phyloP scores from a whole-genome alignment of 1,140 invertebrate species.

The Calycopis cecrops region DNA sequence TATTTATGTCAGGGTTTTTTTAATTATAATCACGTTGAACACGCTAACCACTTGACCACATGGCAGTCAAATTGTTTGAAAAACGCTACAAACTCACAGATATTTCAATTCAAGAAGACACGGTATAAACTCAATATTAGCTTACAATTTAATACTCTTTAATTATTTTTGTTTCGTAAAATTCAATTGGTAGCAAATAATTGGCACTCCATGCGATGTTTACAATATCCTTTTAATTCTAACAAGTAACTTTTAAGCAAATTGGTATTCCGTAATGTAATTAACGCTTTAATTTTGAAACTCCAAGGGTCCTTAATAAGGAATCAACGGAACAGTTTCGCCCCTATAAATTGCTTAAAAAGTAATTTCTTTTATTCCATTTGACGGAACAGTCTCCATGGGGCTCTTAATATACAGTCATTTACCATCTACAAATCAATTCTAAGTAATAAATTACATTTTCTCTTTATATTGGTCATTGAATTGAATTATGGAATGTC shows the following conservation, averaged over 20 bases:
- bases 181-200: neutral
- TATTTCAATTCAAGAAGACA: too few species aligned
- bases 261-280: neutral
- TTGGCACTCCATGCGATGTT: neutral
- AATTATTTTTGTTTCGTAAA: slow-evolving; percentile 8
- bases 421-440: too few species aligned
- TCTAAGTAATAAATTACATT: neutral
- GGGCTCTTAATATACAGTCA: too few species aligned
- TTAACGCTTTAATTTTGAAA: slow-evolving; percentile 2
- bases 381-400: too few species aligned
- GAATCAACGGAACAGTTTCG: neutral
- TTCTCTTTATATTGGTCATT: neutral
- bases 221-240: neutral
- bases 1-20: too few species aligned
- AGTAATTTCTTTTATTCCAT: neutral
- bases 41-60: too few species aligned
- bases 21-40: too few species aligned
- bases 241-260: neutral
- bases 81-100: too few species aligned
- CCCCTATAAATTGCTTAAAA: neutral
- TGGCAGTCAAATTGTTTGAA: too few species aligned
- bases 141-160: neutral
- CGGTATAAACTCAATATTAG: too few species aligned
- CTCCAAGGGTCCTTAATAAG: neutral
- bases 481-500: neutral